Base-by-base conservation (phyloP, 2,797 vertebrate genomes). In the Bufotes viridis region DNA sequence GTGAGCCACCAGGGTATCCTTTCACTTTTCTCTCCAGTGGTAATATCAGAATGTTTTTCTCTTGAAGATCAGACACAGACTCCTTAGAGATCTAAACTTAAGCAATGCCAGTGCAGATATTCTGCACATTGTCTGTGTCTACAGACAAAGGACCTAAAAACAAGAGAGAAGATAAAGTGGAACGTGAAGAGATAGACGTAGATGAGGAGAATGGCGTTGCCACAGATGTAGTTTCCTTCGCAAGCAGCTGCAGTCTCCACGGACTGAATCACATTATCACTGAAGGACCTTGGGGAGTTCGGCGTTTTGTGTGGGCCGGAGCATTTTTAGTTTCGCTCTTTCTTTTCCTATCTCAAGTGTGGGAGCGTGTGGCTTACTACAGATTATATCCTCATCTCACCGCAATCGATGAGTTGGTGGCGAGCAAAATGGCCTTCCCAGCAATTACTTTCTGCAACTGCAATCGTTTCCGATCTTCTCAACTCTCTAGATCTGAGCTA, bases 101-200 rank as follows among this genome's bases (percentile, higher is more conserved):
- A 78, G 92, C 85, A 22, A 98, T 99, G 97, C 97, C 97, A 1
- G 94, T 99, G 92, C 96, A 98, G 91, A 97, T 99, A 90, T 97
- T 97, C 93, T 99, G 98, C 93, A 98, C 97, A 88, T 93, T 99
- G 93, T 98, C 98, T 57, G 97, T 99, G 87, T 96, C 96, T 34
- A 93, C 97, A 5, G 97, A 94, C 0, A 96, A 98, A 3, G 96
- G 97, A 1, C 90, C 93, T 15, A 3, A 72, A 26, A 90, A 90
- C 78, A 91, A 91, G n/a, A 88, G 92, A 81, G 49, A 79, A 34
- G 86, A 57, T 7, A 83, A 49, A 76, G 87, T 81, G 14, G 63
- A 87, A 24, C 29, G 55, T 18, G 91, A 94, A 0, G 94, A 95
- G 0, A 93, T 94, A 82, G 93, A 96, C n/a, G 83, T 90, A 6